phyloP scores from a whole-genome alignment of 1,140 invertebrate species.

The Drosophila azteca region DNA sequence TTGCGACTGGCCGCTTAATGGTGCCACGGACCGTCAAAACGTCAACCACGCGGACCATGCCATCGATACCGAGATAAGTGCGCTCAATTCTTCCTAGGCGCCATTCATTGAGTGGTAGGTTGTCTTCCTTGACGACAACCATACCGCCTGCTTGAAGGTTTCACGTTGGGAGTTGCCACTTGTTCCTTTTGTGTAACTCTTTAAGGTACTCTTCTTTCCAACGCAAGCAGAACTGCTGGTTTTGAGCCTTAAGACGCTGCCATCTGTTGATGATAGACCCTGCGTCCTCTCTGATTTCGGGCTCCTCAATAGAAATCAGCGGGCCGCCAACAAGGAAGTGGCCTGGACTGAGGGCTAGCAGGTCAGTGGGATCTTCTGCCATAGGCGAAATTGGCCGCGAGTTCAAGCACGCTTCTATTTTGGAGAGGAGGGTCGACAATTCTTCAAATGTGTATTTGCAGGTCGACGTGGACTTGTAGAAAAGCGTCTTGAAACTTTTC shows the following conservation, averaged over 20 bases:
- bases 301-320: not conserved
- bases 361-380: not conserved
- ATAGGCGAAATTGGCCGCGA: no score
- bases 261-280: not conserved
- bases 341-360: not conserved
- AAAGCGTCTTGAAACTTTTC: no score
- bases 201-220: no score
- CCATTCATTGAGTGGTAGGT: not conserved
- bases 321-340: not conserved
- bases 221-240: not conserved
- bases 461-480: no score
- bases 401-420: no score
- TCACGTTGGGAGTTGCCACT: not conserved
- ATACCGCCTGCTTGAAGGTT: not conserved
- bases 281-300: no score
- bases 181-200: no score
- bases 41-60: no score
- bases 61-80: not conserved
- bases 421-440: no score
- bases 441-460: no score
- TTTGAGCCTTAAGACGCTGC: not conserved
- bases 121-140: not conserved
- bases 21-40: no score
- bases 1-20: slow-evolving; percentile 1
- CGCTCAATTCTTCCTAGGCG: not conserved